phyloP scores from a whole-genome alignment of 2,797 vertebrate species.

The Sciurus carolinensis region DNA sequence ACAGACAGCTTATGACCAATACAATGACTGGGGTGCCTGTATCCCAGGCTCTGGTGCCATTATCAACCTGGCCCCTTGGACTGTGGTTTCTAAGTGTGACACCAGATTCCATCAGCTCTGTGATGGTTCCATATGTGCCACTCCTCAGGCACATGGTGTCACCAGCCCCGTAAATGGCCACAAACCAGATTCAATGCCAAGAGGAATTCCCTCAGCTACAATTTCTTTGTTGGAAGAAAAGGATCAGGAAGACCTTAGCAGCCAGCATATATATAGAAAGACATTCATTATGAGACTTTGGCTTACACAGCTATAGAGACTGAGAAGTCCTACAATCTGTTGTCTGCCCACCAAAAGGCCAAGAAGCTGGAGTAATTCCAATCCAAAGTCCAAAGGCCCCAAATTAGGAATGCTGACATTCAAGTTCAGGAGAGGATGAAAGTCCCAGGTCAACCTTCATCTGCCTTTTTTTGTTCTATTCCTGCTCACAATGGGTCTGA shows the following conservation, averaged over 20 bases:
- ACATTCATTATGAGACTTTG: background rate
- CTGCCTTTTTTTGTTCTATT: background rate
- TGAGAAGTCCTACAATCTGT: background rate
- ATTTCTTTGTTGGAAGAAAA: background rate
- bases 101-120: background rate
- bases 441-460: background rate
- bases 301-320: background rate
- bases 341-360: background rate
- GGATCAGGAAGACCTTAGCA: background rate
- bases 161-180: background rate
- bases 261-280: too few relatives aligned
- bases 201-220: background rate
- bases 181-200: background rate
- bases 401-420: background rate
- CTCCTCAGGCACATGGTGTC: too few relatives aligned
- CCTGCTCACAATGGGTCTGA: background rate
- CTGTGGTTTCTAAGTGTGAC: background rate
- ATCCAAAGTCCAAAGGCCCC: background rate
- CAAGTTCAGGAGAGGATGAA: background rate
- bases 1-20: background rate
- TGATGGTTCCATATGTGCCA: background rate
- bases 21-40: too few relatives aligned
- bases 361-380: background rate
- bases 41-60: background rate
- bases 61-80: background rate